These are phyloP conservation scores for Myodes glareolus DNA, from an alignment of 2,113 vertebrate genomes.

Conservation along the genomic window DNA sequence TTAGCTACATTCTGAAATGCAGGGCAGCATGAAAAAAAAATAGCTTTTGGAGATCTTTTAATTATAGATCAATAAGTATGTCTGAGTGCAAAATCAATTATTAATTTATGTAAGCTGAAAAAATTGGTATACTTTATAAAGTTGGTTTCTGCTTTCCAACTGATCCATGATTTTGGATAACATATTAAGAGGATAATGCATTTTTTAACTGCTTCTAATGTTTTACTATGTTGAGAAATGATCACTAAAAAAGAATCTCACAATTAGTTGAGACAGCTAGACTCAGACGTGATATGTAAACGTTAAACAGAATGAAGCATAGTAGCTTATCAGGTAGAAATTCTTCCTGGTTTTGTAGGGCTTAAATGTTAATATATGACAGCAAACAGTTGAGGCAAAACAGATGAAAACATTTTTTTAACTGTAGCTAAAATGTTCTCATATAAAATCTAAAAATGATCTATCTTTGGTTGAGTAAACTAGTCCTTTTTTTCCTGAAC, in stretches of 20 bases:
- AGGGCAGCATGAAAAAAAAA: slow-evolving; percentile 64
- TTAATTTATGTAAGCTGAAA: slow-evolving; percentile 77
- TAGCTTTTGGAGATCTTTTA: slow-evolving; percentile 73
- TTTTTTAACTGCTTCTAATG: neutral
- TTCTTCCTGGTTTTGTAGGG: neutral
- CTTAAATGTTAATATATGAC: neutral
- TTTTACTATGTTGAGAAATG: neutral
- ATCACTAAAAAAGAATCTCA: slow-evolving; percentile 18
- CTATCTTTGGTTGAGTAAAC: slow-evolving; percentile 55
- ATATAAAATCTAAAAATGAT: slow-evolving; percentile 39
- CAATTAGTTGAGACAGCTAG: neutral
- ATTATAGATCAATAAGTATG: slow-evolving; percentile 81
- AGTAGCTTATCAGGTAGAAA: neutral
- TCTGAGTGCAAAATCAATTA: slow-evolving; percentile 79
- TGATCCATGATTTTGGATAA: slow-evolving; percentile 61
- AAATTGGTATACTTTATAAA: slow-evolving; percentile 66
- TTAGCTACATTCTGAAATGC: slow-evolving; percentile 55
- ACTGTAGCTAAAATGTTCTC: slow-evolving; percentile 25
- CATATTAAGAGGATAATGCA: slow-evolving; percentile 48
- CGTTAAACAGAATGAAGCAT: too few species aligned
- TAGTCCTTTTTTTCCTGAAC: slow-evolving; percentile 44
- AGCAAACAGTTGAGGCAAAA: slow-evolving; percentile 29
- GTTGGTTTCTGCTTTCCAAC: slow-evolving; percentile 53
- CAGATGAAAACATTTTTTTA: slow-evolving; percentile 42
- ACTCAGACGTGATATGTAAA: neutral